phyloP scores from a whole-genome alignment of 2,797 vertebrate genomes.

The Platyrinchus mystaceus region DNA sequence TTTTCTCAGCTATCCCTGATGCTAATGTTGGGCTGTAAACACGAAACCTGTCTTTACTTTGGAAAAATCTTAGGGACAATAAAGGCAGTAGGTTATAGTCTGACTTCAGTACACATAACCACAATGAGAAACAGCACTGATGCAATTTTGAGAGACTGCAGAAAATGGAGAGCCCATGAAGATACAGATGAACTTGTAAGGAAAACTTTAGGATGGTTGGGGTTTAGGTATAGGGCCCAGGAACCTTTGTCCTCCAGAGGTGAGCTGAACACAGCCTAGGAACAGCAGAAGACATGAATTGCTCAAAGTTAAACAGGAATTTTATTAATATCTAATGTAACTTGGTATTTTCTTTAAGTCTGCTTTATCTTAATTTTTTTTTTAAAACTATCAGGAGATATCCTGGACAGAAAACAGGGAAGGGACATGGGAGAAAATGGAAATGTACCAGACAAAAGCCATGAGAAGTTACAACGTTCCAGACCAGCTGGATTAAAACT shows the following conservation, averaged over 20 bases:
- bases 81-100: neutral
- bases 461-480: neutral
- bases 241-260: neutral
- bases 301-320: neutral
- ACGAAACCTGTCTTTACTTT: neutral
- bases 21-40: neutral
- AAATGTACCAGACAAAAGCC: conserved; percentile 39
- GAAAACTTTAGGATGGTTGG: neutral
- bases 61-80: neutral
- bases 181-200: neutral
- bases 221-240: neutral
- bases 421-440: neutral
- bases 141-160: neutral
- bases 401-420: neutral
- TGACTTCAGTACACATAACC: neutral
- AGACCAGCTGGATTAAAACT: conserved; percentile 56
- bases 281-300: neutral
- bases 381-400: neutral
- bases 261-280: neutral
- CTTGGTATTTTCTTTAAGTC: neutral
- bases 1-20: neutral
- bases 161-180: neutral
- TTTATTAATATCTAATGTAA: neutral
- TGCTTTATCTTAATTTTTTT: neutral
- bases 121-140: neutral